Evolutionary conservation across 1,140 invertebrate genomes (phyloP), one percentile per base, ranked within the genome.

Genomic region (Acyrthosiphon pisum): DNA sequence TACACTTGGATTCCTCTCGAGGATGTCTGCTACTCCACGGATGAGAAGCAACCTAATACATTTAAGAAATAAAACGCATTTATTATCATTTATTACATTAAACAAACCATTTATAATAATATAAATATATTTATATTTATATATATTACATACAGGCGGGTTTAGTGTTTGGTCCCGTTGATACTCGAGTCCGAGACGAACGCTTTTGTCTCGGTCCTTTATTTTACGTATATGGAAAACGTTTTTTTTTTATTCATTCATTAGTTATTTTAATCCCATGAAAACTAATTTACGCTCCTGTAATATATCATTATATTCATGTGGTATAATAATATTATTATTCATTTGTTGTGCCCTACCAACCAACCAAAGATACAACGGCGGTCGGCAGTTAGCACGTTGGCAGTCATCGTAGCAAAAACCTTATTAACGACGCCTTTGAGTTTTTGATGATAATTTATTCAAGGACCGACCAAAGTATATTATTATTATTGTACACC

Each of bases 361-460:
- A 18, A 35, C 48, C 35, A 9, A 56, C 35, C 30, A 9, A 56
- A 30, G 26, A 60, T 41, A 68, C 37, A 2, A 90, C 53, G 7
- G 8, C 30, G n/a, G 41, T 41, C 60, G 0, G 26, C 53, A 56
- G 53, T 84, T 92, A 76, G 90, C 46, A 48, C 44, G n/a, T 56
- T 30, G 11, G 11, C 26, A 83, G 48, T 18, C 4, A 20, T 68
- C 4, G 30, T 68, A 90, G 84, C 91, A 93, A 93, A 93, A 93
- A 93, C 68, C 91, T 37, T 84, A 81, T 35, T 92, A 84, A 92
- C 48, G 91, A 92, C n/a, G 50, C 90, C 91, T 93, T 41, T 37
- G 35, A 93, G 23, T 83, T 53, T 83, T 41, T 26, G 81, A 41
- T 93, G 91, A 83, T 93, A 93, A 93, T 93, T 93, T 93, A 93